Base-by-base conservation (phyloP, 23 tunicate species). In the Ascidia mentula region DNA sequence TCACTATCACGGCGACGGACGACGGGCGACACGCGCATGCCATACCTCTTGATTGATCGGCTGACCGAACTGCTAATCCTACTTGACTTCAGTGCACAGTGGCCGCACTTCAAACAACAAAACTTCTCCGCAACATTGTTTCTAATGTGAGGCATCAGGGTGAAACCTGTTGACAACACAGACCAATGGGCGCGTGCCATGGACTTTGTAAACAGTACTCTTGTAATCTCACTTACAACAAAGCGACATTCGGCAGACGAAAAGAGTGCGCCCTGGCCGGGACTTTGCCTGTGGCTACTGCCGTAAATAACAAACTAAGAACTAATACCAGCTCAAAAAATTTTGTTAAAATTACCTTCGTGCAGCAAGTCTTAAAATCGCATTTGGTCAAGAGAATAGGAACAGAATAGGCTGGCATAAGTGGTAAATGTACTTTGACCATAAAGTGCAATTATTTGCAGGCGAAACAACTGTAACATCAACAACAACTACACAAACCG, bases 11-110 rank as follows among this genome's bases (percentile, higher is more conserved):
- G n/a, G n/a, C n/a, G n/a, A 20, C 24, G 13, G 28, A 53, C 22
- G 65, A 20, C 24, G 65, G 53, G 65, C 65, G 65, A 53, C 65
- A 53, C 13, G 65, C 65, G 65, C n/a, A n/a, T n/a, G n/a, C n/a
- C n/a, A n/a, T n/a, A n/a, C n/a, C n/a, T 3, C 65, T 20, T 53
- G 65, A 20, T 53, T 53, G 24, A 5, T 20, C 7, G 24, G 13
- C 65, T 6, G 2, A 3, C 4, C 65, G 65, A 26, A 3, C 4
- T 28, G 65, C 7, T 53, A 53, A 53, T 53, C 13, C 65, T 28
- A 53, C 65, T 53, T 53, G 65, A 53, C 65, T 53, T 9, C 13
- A 53, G 65, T 53, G 28, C 65, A 15, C 53, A 42, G 53, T 15
- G 53, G 53, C 53, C 15, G 24, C 65, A 3, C 65, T 53, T 5